phyloP scores from a whole-genome alignment of 2,797 vertebrate genomes.

The Spheniscus humboldti region DNA sequence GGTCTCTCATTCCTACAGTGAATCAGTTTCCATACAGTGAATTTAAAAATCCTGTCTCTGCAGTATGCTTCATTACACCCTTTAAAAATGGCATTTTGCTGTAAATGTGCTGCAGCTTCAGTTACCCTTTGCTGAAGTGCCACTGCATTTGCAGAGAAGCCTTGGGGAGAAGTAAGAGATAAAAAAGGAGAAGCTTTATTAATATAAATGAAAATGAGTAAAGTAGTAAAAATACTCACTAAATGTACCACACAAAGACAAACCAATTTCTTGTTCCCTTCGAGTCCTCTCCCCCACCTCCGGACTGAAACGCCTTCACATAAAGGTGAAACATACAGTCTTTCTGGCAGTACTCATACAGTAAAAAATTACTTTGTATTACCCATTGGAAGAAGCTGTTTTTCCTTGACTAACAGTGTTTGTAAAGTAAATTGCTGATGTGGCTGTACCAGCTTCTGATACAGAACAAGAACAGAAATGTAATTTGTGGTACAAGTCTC shows the following conservation, averaged over 20 bases:
- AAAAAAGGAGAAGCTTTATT: conserved; percentile 24
- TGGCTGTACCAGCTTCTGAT: neutral
- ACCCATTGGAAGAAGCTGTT: neutral
- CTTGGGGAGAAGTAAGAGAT: neutral
- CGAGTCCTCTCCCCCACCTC: neutral
- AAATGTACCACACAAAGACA: neutral
- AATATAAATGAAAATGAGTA: neutral
- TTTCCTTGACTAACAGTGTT: neutral
- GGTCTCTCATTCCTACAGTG: neutral
- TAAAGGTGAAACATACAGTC: neutral
- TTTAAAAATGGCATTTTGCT: conserved; percentile 44
- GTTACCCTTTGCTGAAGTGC: conserved; percentile 32
- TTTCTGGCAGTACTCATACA: neutral
- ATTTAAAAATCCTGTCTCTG: conserved; percentile 25
- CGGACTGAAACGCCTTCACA: neutral
- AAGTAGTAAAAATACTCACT: neutral
- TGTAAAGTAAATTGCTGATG: neutral
- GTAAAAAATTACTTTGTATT: neutral
- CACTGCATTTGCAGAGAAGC: neutral
- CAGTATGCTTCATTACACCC: neutral
- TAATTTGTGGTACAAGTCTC: neutral
- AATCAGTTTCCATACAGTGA: neutral
- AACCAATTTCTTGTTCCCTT: neutral
- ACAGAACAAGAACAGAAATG: neutral
- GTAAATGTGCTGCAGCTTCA: conserved; percentile 21